Evolutionary conservation across 2,888 invertebrate genomes (phyloP), one percentile per base, ranked within the genome.

Genomic region (Tromatobia lineatoria): DNA sequence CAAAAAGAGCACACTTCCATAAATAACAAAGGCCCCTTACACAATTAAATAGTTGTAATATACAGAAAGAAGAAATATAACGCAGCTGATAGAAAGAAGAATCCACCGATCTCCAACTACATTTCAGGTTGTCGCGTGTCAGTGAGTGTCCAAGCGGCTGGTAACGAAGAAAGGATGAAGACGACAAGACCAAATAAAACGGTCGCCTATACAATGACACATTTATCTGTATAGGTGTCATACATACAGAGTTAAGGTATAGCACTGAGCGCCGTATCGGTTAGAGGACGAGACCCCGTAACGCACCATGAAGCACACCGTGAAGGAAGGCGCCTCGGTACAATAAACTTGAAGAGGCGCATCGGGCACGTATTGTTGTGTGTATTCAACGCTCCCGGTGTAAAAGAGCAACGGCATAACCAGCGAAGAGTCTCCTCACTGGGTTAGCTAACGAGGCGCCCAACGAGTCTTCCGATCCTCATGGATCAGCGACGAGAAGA

Each of bases 361-460:
- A 76, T 80, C 76, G 73, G 18, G 34, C 83, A 59, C 71, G 71
- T 66, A 79, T 76, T 52, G 64, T 71, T 67, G 67, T 77, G 59
- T 34, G 20, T 34, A 20, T 47, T 20, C 18, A n/a, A 45, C 29
- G 47, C 50, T 34, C 25, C 42, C 29, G 42, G 66, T 70, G 73
- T 4, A 74, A 73, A 83, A 73, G 67, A 80, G 73, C 80, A 61
- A 66, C 47, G 73, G 57, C 18, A 71, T 18, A 23, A 57, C 23
- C 52, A 74, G 61, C 61, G 34, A 47, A 61, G 74, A 61, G 67
- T 52, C 80, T 54, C 59, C 67, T 38, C 47, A 57, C 25, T 4
- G 61, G 54, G 71, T 73, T 84, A 84, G 71, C 80, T 84, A 84
- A 84, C 83, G 83, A 84, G 80, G 83, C 77, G 54, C 80, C 80